Evolutionary conservation across 2,113 vertebrate species (phyloP).

Genomic region (Pseudonaja textilis): DNA sequence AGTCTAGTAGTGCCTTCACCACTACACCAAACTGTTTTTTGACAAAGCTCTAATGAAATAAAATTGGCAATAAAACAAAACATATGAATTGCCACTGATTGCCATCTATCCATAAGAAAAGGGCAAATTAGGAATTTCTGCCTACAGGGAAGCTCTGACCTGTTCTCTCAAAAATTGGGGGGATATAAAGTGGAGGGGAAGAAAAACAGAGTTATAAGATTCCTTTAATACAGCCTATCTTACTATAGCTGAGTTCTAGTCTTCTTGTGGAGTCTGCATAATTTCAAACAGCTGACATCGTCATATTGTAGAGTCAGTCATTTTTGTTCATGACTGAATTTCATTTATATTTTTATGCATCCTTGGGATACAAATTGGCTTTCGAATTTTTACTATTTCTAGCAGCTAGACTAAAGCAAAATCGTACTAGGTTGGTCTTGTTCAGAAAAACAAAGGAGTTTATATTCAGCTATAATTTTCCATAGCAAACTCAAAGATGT

Average conservation of each 20-base stretch:
- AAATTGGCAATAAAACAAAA: background rate
- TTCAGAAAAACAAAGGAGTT: slow-evolving; percentile 6
- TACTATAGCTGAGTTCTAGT: background rate
- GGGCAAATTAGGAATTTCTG: background rate
- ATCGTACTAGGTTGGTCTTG: background rate
- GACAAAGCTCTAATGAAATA: background rate
- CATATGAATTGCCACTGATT: background rate
- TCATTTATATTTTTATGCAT: slow-evolving; percentile 3
- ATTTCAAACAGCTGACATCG: background rate
- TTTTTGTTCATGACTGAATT: background rate
- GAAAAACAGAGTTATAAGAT: background rate
- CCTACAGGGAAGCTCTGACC: background rate
- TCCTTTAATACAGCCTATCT: background rate
- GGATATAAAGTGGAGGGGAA: background rate
- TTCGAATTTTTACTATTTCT: slow-evolving; percentile 17
- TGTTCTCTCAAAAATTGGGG: background rate
- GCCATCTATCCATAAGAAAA: background rate
- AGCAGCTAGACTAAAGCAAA: background rate
- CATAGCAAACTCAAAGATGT: slow-evolving; percentile 21
- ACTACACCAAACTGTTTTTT: background rate
- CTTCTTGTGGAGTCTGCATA: background rate
- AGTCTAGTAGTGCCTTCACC: background rate
- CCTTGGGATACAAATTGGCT: slow-evolving; percentile 1
- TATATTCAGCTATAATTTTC: background rate
- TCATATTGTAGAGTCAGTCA: background rate